Conservation (phyloP, 2,797 vertebrate genomes). For the Myotis planiceps region DNA sequence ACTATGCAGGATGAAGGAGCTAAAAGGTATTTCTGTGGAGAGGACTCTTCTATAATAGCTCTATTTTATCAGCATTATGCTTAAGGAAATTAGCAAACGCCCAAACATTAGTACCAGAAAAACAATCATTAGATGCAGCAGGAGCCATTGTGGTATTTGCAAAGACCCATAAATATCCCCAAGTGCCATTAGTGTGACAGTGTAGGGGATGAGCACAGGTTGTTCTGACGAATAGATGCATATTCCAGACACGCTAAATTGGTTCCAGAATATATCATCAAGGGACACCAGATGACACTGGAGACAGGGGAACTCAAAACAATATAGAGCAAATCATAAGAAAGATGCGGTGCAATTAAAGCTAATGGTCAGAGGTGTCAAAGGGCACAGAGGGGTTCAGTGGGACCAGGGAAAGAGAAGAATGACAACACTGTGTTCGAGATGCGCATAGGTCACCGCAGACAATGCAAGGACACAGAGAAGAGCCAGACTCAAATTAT, state of each 20-base stretch:
- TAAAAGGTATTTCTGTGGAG: conserved; percentile 27
- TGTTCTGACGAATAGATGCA: conserved; percentile 55
- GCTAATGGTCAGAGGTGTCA: conserved; percentile 44
- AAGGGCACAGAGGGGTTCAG: conserved; percentile 53
- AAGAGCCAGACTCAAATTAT: not conserved
- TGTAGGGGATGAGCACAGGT: conserved; percentile 64
- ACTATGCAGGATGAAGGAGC: conserved; percentile 22
- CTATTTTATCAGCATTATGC: conserved; percentile 64
- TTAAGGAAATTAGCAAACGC: conserved; percentile 77
- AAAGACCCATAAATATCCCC: conserved; percentile 77
- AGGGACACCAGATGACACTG: conserved; percentile 70
- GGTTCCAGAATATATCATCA: conserved; percentile 54
- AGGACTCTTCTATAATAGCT: conserved; percentile 62
- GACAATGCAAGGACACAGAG: conserved; percentile 35
- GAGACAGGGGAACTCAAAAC: conserved; percentile 68
- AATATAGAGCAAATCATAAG: conserved; percentile 73
- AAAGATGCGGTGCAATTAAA: conserved; percentile 72
- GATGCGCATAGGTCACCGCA: not conserved
- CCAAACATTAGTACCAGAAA: conserved; percentile 76
- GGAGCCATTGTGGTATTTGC: conserved; percentile 71
- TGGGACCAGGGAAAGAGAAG: conserved; percentile 41
- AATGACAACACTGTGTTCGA: not conserved
- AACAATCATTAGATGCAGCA: conserved; percentile 51
- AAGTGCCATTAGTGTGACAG: conserved; percentile 71
- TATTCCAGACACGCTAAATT: conserved; percentile 65